Percentiles rank a stretch among this genome's conserved stretches.
Evolutionary conservation across 2,888 invertebrate species (phyloP).

Genomic region (Drosophila setosimentum): DNA sequence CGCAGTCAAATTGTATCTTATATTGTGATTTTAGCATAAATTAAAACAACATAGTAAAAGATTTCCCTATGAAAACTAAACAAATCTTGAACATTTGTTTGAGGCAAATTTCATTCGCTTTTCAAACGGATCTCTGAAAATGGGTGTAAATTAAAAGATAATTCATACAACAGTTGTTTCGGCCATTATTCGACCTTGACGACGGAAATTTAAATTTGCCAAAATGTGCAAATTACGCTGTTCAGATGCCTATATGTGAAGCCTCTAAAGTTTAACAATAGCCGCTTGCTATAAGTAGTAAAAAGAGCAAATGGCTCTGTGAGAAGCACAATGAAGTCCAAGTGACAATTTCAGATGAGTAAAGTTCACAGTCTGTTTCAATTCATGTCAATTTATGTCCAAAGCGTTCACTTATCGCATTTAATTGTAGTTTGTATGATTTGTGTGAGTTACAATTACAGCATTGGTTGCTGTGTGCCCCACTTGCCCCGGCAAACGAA

Average conservation of each 20-base stretch:
- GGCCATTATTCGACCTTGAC: background rate
- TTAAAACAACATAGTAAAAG: background rate
- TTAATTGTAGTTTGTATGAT: slow-evolving; percentile 62
- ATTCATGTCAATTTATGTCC: slow-evolving; percentile 48
- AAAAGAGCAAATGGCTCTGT: background rate
- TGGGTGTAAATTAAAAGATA: background rate
- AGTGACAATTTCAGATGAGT: background rate
- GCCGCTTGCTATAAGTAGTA: background rate
- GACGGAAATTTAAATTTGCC: too few species aligned
- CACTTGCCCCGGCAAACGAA: slow-evolving; percentile 1
- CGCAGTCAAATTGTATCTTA: background rate
- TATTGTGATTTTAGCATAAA: background rate
- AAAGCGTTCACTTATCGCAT: slow-evolving; percentile 51
- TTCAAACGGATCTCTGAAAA: background rate
- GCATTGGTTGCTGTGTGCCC: background rate
- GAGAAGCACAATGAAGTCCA: background rate
- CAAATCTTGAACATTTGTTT: background rate
- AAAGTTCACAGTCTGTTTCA: slow-evolving; percentile 39
- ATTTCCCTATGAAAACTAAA: background rate
- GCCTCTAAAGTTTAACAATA: background rate
- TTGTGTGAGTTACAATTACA: slow-evolving; percentile 44
- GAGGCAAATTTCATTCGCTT: background rate
- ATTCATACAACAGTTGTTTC: background rate
- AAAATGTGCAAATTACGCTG: too few species aligned
- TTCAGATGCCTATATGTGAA: background rate